Evolutionary conservation across 2,888 invertebrate genomes (phyloP).

Genomic region (Leptinotarsa peninsularis): DNA sequence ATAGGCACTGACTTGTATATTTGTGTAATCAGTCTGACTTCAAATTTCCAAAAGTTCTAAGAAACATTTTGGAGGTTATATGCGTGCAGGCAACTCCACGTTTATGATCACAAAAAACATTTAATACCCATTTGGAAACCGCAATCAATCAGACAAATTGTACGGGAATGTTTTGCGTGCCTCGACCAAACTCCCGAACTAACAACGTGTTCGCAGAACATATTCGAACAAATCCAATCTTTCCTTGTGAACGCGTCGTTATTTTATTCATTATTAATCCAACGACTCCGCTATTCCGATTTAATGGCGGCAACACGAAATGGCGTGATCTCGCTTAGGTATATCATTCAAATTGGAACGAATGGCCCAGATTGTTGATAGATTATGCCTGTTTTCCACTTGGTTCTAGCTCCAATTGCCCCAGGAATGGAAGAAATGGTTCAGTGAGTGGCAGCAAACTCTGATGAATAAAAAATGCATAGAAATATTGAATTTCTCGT

Average conservation of each 20-base stretch:
- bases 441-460: too few species aligned
- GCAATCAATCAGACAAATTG: not conserved
- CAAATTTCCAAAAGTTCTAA: too few species aligned
- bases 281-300: constrained; percentile 23
- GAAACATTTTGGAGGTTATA: too few species aligned
- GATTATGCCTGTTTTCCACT: not conserved
- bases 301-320: constrained; percentile 28
- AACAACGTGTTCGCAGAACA: constrained; percentile 1
- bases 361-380: not conserved
- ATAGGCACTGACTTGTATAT: too few species aligned
- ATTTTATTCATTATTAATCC: constrained; percentile 33
- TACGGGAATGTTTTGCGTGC: not conserved
- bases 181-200: not conserved
- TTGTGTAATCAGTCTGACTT: too few species aligned
- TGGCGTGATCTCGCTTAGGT: constrained; percentile 21
- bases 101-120: not conserved
- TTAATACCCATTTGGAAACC: not conserved
- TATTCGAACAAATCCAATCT: constrained; percentile 11
- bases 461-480: too few species aligned
- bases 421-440: not conserved
- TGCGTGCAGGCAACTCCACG: too few species aligned
- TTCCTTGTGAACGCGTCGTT: constrained; percentile 19
- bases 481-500: too few species aligned
- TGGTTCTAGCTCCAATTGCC: not conserved
- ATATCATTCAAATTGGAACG: constrained; percentile 8